Percentiles rank a stretch among this genome's conserved stretches.
Evolutionary conservation across 1,140 invertebrate genomes (phyloP).

Genomic region (Coelopa frigida): DNA sequence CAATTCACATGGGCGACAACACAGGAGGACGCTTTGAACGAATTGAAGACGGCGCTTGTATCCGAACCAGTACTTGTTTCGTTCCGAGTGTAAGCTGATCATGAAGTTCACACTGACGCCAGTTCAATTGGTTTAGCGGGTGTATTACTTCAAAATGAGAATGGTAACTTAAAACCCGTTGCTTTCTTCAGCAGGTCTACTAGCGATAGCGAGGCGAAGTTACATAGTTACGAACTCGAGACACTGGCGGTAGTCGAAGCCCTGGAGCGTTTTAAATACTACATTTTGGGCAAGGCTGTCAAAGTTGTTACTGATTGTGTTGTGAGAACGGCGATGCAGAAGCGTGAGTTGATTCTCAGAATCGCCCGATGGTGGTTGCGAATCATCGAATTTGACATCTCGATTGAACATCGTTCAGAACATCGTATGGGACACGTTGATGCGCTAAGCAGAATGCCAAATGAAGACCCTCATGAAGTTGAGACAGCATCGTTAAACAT

Average conservation of each 20-base stretch:
- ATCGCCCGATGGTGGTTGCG: conserved; percentile 21
- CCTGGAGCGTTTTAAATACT: conserved; percentile 20
- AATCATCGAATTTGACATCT: conserved; percentile 5
- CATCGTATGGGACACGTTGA: conserved; percentile 13
- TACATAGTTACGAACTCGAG: conserved; percentile 33
- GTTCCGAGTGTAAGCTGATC: background rate
- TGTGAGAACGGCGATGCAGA: conserved; percentile 29
- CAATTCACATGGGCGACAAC: too few relatives aligned
- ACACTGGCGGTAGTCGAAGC: conserved; percentile 8
- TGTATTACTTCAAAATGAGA: conserved; percentile 24
- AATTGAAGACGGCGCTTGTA: too few relatives aligned
- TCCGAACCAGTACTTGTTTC: conserved; percentile 2
- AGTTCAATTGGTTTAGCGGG: conserved; percentile 19
- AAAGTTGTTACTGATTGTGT: conserved; percentile 35
- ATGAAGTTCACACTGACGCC: conserved; percentile 30
- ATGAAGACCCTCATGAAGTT: too few relatives aligned
- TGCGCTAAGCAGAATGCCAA: conserved; percentile 3
- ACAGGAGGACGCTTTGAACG: too few relatives aligned
- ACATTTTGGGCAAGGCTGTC: conserved; percentile 40
- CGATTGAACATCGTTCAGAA: background rate
- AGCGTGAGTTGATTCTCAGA: conserved; percentile 24
- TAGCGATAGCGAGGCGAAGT: conserved; percentile 20
- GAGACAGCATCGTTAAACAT: too few relatives aligned
- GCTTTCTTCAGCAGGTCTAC: conserved; percentile 17
- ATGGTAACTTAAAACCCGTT: conserved; percentile 9